Evolutionary conservation across 2,797 vertebrate species (phyloP).

Genomic region (Anolis apletophallus): DNA sequence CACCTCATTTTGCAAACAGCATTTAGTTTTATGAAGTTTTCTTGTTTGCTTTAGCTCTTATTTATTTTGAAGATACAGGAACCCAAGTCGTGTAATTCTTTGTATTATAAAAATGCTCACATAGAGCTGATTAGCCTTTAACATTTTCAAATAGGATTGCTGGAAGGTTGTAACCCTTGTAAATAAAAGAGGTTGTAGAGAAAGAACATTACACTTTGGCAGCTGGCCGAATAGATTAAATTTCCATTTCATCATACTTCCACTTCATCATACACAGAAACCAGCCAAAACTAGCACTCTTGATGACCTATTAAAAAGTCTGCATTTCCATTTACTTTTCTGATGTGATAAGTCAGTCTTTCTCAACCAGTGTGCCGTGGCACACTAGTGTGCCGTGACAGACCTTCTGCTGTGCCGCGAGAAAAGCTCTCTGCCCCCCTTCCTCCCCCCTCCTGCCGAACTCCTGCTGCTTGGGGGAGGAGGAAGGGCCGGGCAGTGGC

Average conservation of each 20-base stretch:
- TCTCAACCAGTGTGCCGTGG: no score
- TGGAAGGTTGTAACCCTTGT: conserved; percentile 60
- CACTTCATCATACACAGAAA: conserved; percentile 28
- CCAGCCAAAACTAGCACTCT: conserved; percentile 62
- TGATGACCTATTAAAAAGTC: conserved; percentile 67
- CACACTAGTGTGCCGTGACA: no score
- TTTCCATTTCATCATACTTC: conserved; percentile 60
- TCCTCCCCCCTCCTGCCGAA: no score
- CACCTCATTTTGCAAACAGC: neutral
- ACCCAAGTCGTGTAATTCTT: conserved; percentile 16
- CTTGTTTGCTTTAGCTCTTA: neutral
- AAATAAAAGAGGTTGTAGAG: conserved; percentile 72
- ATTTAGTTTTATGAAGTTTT: neutral
- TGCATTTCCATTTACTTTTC: conserved; percentile 55
- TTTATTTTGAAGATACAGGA: conserved; percentile 31
- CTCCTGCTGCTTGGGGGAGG: no score
- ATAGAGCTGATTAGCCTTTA: conserved; percentile 56
- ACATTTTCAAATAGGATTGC: conserved; percentile 54
- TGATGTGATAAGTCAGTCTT: conserved; percentile 37
- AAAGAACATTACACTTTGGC: conserved; percentile 68
- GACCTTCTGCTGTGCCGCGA: no score
- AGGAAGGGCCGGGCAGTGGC: no score
- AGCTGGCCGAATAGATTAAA: conserved; percentile 62
- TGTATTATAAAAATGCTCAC: neutral
- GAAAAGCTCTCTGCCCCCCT: no score